A percentile compares a stretch with the other conserved stretches of the same genome.
Evolutionary conservation across 2,888 invertebrate genomes (phyloP).

Genomic region (Euzetes globulus): DNA sequence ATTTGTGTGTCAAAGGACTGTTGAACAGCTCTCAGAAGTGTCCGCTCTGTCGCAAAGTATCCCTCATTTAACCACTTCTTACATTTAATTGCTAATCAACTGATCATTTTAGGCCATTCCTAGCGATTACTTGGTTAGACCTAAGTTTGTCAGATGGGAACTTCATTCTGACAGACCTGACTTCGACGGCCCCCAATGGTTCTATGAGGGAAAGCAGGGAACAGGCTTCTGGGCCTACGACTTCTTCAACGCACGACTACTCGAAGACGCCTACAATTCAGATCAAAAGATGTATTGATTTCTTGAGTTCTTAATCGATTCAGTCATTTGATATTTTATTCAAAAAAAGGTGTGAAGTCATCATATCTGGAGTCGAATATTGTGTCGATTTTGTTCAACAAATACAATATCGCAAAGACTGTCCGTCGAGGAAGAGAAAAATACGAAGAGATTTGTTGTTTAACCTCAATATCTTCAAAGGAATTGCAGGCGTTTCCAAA

Average conservation of each 20-base stretch:
- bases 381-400: constrained; percentile 79
- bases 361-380: constrained; percentile 89
- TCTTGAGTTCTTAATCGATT: background rate
- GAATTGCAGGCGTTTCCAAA: constrained; percentile 58
- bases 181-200: constrained; percentile 64
- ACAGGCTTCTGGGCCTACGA: constrained; percentile 99
- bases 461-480: constrained; percentile 58
- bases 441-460: constrained; percentile 71
- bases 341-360: constrained; percentile 57
- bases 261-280: constrained; percentile 71
- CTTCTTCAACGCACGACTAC: constrained; percentile 74
- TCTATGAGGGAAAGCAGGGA: constrained; percentile 70
- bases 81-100: constrained; percentile 12
- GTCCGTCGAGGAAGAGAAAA: constrained; percentile 69
- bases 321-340: background rate
- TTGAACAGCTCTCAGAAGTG: constrained; percentile 57
- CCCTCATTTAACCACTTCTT: constrained; percentile 51
- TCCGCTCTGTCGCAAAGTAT: constrained; percentile 65
- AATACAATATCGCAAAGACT: constrained; percentile 66
- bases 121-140: background rate
- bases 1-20: constrained; percentile 83
- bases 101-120: background rate
- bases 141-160: background rate
- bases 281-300: constrained; percentile 52
- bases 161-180: background rate